Evolutionary conservation across 2,888 invertebrate species (phyloP).

Genomic region (Selenia dentaria): DNA sequence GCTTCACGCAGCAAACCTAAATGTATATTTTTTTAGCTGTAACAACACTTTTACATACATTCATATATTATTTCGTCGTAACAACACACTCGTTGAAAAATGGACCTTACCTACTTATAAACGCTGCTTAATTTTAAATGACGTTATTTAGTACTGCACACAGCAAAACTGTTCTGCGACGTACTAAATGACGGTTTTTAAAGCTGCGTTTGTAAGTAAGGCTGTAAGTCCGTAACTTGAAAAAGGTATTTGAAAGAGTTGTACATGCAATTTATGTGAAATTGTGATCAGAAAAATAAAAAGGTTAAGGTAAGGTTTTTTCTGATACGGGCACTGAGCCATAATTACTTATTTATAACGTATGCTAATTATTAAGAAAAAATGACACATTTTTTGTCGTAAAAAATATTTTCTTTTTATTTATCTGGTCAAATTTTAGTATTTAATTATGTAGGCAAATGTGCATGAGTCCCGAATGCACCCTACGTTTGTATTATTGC

Average conservation of each 20-base stretch:
- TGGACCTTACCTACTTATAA: too few relatives aligned
- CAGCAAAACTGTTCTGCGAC: too few relatives aligned
- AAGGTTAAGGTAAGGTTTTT: too few relatives aligned
- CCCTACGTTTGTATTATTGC: slow-evolving; percentile 72
- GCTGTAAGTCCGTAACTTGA: too few relatives aligned
- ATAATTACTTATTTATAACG: too few relatives aligned
- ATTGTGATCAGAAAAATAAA: slow-evolving; percentile 25
- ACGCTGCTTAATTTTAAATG: too few relatives aligned
- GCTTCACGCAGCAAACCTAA: slow-evolving; percentile 10
- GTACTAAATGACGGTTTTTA: too few relatives aligned
- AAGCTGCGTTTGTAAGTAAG: too few relatives aligned
- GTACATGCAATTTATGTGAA: slow-evolving; percentile 10
- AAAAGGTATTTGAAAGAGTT: slow-evolving; percentile 14
- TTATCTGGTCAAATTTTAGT: slow-evolving; percentile 51
- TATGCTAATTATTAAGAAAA: not conserved
- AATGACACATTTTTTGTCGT: not conserved
- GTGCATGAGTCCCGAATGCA: slow-evolving; percentile 82
- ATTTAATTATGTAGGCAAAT: slow-evolving; percentile 54
- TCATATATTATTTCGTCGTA: not conserved
- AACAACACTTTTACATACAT: slow-evolving; percentile 10
- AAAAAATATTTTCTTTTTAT: not conserved
- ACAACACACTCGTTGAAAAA: too few relatives aligned
- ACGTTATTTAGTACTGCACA: too few relatives aligned
- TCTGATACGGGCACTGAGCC: too few relatives aligned
- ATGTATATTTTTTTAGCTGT: slow-evolving; percentile 5